Evolutionary conservation across 1,140 invertebrate genomes (phyloP).

Genomic region (Drosophila chauvacae): DNA sequence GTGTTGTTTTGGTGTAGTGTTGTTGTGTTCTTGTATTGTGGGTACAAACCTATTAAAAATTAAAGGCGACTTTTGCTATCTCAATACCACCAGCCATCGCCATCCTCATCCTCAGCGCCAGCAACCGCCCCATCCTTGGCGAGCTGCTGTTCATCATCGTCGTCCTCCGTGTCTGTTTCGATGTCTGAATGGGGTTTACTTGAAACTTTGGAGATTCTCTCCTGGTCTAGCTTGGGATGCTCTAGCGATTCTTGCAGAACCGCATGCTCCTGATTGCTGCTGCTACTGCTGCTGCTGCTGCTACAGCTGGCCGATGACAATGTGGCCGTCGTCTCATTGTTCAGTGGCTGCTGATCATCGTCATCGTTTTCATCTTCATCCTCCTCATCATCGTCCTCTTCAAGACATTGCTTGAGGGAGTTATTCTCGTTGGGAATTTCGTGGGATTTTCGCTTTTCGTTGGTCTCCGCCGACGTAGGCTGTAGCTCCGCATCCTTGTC

Average conservation of each 20-base stretch:
- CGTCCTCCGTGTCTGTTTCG: constrained; percentile 57
- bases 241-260: constrained; percentile 36
- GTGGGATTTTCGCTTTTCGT: constrained; percentile 27
- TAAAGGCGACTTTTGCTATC: constrained; percentile 77
- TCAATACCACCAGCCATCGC: constrained; percentile 82
- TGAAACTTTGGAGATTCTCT: constrained; percentile 46
- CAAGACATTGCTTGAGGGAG: constrained; percentile 46
- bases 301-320: constrained; percentile 59
- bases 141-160: constrained; percentile 39
- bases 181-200: constrained; percentile 58
- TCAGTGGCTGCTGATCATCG: constrained; percentile 73
- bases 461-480: constrained; percentile 5
- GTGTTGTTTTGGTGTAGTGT: constrained; percentile 9
- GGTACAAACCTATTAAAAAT: constrained; percentile 78
- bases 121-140: constrained; percentile 44
- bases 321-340: constrained; percentile 70
- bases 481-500: constrained; percentile 28
- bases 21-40: constrained; percentile 51
- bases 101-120: constrained; percentile 58
- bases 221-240: constrained; percentile 43
- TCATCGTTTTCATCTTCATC: constrained; percentile 70
- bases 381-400: constrained; percentile 63
- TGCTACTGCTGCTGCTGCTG: constrained; percentile 28
- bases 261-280: constrained; percentile 31
- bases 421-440: constrained; percentile 65